These are phyloP conservation scores for Xestia sexstrigata DNA, from an alignment of 2,888 invertebrate genomes.

Conservation along the genomic window DNA sequence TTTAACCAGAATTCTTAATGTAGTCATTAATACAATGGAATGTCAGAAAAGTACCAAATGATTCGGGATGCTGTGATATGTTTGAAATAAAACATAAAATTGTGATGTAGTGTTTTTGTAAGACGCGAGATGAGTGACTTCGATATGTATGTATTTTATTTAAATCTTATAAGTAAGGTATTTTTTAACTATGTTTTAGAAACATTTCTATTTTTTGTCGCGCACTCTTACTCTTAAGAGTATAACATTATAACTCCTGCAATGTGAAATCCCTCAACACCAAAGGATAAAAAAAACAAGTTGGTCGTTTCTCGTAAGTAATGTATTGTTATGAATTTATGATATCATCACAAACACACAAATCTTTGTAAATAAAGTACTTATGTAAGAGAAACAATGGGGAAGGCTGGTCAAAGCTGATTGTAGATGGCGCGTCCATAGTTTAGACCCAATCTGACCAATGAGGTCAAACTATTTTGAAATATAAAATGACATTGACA, in stretches of 20 bases:
- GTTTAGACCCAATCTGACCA: no score
- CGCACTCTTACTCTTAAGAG: conserved; percentile 41
- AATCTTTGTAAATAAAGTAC: conserved; percentile 41
- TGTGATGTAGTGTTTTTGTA: conserved; percentile 66
- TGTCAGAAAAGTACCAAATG: conserved; percentile 69
- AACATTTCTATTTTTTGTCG: conserved; percentile 45
- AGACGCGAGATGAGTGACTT: conserved; percentile 50
- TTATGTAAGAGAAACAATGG: conserved; percentile 39
- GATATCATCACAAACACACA: conserved; percentile 52
- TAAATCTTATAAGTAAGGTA: conserved; percentile 44
- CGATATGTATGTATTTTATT: conserved; percentile 54
- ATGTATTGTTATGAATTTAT: conserved; percentile 34
- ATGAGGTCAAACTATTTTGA: no score
- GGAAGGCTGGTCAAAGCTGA: no score
- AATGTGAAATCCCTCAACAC: conserved; percentile 11
- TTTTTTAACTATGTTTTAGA: conserved; percentile 58
- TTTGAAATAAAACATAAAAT: conserved; percentile 71
- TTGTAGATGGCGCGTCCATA: no score
- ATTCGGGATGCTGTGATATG: conserved; percentile 79
- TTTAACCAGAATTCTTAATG: conserved; percentile 45
- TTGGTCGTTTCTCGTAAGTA: conserved; percentile 26
- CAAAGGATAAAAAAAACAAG: conserved; percentile 29
- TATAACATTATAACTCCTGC: conserved; percentile 12
- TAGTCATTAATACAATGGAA: conserved; percentile 56
- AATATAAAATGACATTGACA: no score